These are phyloP conservation scores for Acleris emargana DNA, from an alignment of 2,888 invertebrate genomes.

Conservation along the genomic window DNA sequence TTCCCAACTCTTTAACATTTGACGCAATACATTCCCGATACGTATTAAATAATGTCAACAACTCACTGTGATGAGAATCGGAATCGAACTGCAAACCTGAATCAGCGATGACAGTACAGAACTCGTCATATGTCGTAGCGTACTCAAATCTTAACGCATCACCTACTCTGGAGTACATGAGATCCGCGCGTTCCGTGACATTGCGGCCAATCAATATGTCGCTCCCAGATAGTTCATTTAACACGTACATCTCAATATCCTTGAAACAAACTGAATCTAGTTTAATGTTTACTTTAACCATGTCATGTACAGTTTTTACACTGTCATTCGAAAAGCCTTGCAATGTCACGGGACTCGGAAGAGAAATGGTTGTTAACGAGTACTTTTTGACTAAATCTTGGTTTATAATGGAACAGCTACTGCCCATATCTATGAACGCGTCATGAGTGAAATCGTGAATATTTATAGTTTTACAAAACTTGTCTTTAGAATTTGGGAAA, in stretches of 20 bases:
- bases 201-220: constrained; percentile 11
- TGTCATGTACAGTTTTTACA: not conserved
- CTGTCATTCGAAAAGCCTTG: constrained; percentile 5
- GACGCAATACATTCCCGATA: not conserved
- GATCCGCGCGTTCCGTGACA: constrained; percentile 1
- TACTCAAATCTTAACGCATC: constrained; percentile 7
- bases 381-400: not conserved
- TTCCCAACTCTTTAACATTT: not conserved
- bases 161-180: constrained; percentile 8
- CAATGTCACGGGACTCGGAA: not conserved
- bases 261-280: not conserved
- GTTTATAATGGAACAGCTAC: constrained; percentile 5
- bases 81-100: constrained; percentile 7
- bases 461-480: not conserved
- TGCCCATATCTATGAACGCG: constrained; percentile 8
- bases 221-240: not conserved
- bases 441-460: constrained; percentile 9
- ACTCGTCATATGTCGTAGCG: not conserved
- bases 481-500: not conserved
- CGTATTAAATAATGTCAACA: not conserved
- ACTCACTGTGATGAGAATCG: constrained; percentile 7
- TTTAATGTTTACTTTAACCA: not conserved
- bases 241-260: not conserved
- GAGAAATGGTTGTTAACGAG: not conserved
- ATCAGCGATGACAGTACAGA: not conserved